Conservation (phyloP, 2,113 vertebrate species). For the Herpailurus yagouaroundi region DNA sequence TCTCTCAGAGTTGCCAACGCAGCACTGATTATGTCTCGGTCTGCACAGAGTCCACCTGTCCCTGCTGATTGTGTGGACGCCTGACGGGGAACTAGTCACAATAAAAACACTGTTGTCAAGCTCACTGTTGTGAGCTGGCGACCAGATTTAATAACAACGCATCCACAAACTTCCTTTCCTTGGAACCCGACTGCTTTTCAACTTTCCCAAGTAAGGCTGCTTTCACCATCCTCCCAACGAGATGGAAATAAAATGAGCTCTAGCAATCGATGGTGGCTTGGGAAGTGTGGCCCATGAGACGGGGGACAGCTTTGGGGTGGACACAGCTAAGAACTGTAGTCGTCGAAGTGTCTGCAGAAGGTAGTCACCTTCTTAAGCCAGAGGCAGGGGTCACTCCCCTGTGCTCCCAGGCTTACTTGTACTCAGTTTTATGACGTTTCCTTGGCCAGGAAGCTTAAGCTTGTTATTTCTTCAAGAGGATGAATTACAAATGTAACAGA, state of each 20-base stretch:
- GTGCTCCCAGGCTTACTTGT: background rate
- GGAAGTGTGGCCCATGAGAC: background rate
- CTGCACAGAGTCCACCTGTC: slow-evolving; percentile 84
- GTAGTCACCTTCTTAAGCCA: background rate
- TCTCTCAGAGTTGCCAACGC: slow-evolving; percentile 81
- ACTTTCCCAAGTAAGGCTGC: slow-evolving; percentile 4
- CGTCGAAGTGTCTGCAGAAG: background rate
- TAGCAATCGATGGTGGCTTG: background rate
- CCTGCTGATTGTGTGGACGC: slow-evolving; percentile 74
- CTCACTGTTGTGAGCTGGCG: slow-evolving; percentile 47
- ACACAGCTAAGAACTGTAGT: background rate
- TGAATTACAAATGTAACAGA: slow-evolving; percentile 29
- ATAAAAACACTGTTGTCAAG: slow-evolving; percentile 22
- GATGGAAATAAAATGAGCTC: background rate
- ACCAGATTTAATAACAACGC: background rate
- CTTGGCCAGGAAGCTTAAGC: background rate
- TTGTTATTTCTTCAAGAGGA: slow-evolving; percentile 38
- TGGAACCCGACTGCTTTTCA: background rate
- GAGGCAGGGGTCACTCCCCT: background rate
- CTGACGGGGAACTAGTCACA: background rate
- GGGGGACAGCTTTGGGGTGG: background rate
- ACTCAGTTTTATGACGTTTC: background rate
- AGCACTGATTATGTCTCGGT: slow-evolving; percentile 74
- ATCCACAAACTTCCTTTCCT: background rate
- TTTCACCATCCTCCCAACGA: background rate